phyloP scores from a whole-genome alignment of 2,113 vertebrate species.

The Quiscalus mexicanus region DNA sequence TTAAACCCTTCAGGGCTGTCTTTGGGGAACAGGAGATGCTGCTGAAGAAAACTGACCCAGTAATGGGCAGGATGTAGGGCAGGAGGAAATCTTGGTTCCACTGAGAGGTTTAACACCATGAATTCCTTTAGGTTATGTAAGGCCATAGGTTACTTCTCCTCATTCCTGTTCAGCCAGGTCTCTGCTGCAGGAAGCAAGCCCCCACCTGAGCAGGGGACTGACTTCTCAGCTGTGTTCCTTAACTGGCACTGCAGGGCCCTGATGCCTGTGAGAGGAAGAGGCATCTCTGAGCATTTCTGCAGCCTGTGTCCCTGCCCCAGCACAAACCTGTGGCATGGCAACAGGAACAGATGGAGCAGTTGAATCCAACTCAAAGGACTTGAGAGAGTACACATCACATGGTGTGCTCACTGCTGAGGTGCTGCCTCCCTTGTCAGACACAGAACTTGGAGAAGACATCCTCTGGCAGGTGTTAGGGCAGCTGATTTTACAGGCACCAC shows the following conservation, averaged over 20 bases:
- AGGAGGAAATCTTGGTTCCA: not conserved
- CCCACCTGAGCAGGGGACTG: not conserved
- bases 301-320: not conserved
- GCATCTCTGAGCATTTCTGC: not conserved
- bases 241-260: not conserved
- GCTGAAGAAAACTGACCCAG: not conserved
- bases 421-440: not conserved
- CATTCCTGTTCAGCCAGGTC: not conserved
- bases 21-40: not conserved
- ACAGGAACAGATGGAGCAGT: not conserved
- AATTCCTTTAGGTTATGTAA: not conserved
- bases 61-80: not conserved
- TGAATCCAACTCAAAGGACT: not conserved
- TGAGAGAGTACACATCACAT: not conserved
- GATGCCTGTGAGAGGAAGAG: not conserved
- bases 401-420: not conserved
- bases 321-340: not conserved
- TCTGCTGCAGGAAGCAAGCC: not conserved
- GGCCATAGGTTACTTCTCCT: not conserved
- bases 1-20: not conserved
- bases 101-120: not conserved
- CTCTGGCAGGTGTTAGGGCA: not conserved
- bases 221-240: not conserved
- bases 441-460: not conserved
- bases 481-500: not conserved